These are phyloP conservation scores for Tipula vernalis DNA, from an alignment of 2,888 invertebrate species.

Conservation along the genomic window DNA sequence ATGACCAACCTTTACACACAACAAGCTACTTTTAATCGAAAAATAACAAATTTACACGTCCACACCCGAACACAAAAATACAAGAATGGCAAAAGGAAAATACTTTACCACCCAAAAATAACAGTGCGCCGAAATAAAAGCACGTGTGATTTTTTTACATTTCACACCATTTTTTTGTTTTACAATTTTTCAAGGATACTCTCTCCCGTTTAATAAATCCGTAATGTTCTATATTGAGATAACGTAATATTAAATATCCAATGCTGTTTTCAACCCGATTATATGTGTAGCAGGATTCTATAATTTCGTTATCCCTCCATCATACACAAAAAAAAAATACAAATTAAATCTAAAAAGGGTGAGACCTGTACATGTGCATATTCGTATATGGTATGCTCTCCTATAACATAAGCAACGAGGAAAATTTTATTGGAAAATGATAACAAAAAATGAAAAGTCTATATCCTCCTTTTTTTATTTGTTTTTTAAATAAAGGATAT, in stretches of 20 bases:
- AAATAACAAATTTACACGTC: not conserved
- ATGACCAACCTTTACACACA: not conserved
- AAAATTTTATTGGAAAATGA: not conserved
- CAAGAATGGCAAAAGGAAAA: not conserved
- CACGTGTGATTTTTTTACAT: not conserved
- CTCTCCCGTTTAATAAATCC: not conserved
- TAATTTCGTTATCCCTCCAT: not conserved
- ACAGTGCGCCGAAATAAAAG: not conserved
- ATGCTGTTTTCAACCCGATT: not conserved
- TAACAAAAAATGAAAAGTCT: not conserved
- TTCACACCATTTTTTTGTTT: not conserved
- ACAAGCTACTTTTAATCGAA: not conserved
- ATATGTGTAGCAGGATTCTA: not conserved
- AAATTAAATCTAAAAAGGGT: not conserved
- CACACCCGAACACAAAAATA: not conserved
- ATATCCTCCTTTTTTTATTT: not conserved
- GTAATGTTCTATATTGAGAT: not conserved
- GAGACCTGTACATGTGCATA: not conserved
- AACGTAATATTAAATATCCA: not conserved
- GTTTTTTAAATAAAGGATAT: not conserved
- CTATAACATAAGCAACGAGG: not conserved
- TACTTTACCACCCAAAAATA: not conserved
- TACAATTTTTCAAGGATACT: not conserved
- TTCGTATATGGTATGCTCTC: not conserved
- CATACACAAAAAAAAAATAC: not conserved